Evolutionary conservation across 2,797 vertebrate species (phyloP), one percentile per base, ranked within the genome.

Genomic region (Neosalanx taihuensis): DNA sequence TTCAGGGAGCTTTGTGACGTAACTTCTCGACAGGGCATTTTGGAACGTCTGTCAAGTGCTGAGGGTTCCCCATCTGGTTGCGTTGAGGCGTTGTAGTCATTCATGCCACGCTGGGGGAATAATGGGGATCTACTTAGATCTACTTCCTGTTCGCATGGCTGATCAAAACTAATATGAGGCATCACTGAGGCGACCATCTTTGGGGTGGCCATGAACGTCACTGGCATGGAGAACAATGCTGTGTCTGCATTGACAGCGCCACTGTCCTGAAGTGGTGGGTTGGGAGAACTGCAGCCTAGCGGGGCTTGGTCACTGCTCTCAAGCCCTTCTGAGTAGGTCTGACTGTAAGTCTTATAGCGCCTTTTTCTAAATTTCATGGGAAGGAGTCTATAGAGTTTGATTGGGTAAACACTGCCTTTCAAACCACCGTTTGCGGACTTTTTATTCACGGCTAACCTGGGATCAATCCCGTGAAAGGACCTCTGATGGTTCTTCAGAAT

Each of bases 401-500:
- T 98, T 0, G 98, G 97, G 81, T 98, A 99, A 80, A 97, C 92
- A 12, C 93, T 95, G 49, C 95, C 92, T 84, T 98, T 99, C 49
- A 98, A 88, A 64, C 96, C 94, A 23, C 96, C 95, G 0, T 96
- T 97, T 53, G 95, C 93, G 0, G 95, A 94, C 85, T 99, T 98
- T 72, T 95, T 98, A 75, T 93, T 96, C 62, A 95, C 94, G 18
- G 95, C 94, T n/a, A 97, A 88, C 70, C 90, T 93, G 46, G 97
- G 96, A 79, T 99, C 97, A 73, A 99, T 98, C 75, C 96, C 98
- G 56, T 99, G 98, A 88, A 96, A 98, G 76, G 97, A 94, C 85
- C 98, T 99, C 87, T 99, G 98, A 79, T 99, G 98, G 84, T 98
- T 99, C 88, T 98, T 99, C 62, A 99, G 92, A 79, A 99, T 96